Evolutionary conservation across 2,113 vertebrate species (phyloP), one percentile per base, ranked within the genome.

Genomic region (Ovibos moschatus): DNA sequence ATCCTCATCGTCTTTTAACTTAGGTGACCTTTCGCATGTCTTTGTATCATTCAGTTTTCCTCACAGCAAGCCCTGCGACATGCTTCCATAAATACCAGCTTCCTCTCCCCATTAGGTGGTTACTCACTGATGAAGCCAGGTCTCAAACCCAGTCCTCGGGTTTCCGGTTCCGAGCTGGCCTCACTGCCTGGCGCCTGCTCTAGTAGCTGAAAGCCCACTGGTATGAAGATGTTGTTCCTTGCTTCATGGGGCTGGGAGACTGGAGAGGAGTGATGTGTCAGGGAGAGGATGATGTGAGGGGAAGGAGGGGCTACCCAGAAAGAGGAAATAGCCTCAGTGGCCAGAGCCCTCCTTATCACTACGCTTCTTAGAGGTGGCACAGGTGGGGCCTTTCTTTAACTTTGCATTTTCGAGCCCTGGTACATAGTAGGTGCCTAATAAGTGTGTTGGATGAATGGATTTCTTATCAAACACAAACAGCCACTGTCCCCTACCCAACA

Each of bases 391-490:
- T 87, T 86, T 11, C n/a, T 86, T 36, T 30, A 50, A 55, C 21
- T 14, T 78, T 58, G 57, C 47, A 51, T 85, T 50, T 50, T 89
- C 27, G 16, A 60, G 43, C 82, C 33, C 60, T 82, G 30, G 30
- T 30, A 76, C 33, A 14, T 64, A 94, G 36, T 95, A 64, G 53
- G 33, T 87, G 33, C 15, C 60, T 76, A 21, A 50, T 28, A 93
- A 50, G 55, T n/a, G 12, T 47, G 7, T 43, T 51, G 60, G 45
- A 43, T 64, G 67, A 50, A 25, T 85, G 78, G 36, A 47, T 96
- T 89, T 97, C 40, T 58, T 89, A 58, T 47, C 60, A 71, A 55
- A 86, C 13, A 45, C 43, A 71, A 53, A 53, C 50, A 51, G 86
- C 53, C 28, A 9, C 21, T 60, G n/a, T 23, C 15, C 30, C 8